Conservation (phyloP, 2,888 invertebrate genomes). For the Carterocephalus palaemon region DNA sequence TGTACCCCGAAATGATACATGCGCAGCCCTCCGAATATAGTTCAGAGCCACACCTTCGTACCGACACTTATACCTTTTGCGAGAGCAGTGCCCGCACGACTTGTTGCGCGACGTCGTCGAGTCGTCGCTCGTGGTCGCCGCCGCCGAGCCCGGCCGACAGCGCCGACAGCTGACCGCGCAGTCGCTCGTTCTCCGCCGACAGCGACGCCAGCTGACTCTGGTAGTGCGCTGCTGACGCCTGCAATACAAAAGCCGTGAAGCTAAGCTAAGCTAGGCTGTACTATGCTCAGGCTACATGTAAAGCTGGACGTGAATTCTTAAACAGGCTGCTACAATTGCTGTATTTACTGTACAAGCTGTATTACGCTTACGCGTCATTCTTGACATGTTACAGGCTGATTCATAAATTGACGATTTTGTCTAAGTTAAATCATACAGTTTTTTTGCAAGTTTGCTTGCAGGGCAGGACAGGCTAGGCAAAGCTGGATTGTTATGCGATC, state of each 20-base stretch:
- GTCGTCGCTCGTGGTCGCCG: conserved; percentile 87
- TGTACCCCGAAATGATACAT: neutral
- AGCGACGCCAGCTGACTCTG: conserved; percentile 83
- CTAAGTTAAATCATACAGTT: too few species aligned
- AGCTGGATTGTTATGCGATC: too few species aligned
- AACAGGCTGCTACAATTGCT: too few species aligned
- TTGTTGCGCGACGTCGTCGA: conserved; percentile 91
- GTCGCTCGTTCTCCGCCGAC: conserved; percentile 83
- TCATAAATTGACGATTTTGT: too few species aligned
- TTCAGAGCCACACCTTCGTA: too few species aligned
- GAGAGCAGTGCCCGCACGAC: conserved; percentile 89
- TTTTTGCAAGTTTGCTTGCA: too few species aligned
- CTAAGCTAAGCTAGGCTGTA: too few species aligned
- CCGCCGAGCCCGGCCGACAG: conserved; percentile 58
- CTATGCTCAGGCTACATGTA: neutral
- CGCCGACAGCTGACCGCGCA: conserved; percentile 78
- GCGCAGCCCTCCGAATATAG: neutral
- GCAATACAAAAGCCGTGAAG: conserved; percentile 31
- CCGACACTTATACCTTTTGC: conserved; percentile 83
- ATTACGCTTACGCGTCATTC: too few species aligned
- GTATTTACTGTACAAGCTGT: too few species aligned
- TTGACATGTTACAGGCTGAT: too few species aligned
- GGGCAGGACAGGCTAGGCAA: too few species aligned
- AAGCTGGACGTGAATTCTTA: too few species aligned
- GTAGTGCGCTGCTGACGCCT: conserved; percentile 86